Evolutionary conservation across 2,797 vertebrate genomes (phyloP).

Genomic region (Liasis olivaceus): DNA sequence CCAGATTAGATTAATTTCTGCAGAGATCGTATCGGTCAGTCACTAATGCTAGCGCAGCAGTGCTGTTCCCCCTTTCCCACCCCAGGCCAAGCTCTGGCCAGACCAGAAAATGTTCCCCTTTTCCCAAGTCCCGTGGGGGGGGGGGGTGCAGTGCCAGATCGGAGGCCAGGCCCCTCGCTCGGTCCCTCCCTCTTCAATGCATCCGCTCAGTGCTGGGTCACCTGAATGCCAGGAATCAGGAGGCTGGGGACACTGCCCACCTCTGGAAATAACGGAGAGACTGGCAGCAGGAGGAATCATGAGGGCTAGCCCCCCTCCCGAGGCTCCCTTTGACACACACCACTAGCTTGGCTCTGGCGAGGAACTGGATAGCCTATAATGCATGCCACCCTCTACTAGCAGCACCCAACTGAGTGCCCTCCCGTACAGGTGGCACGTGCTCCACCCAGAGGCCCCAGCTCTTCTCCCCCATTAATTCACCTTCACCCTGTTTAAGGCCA

Average conservation of each 20-base stretch:
- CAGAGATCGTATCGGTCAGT: too few species aligned
- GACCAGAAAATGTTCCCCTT: background rate
- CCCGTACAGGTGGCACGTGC: background rate
- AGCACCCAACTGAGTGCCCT: background rate
- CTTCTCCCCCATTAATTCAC: background rate
- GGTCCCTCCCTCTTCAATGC: background rate
- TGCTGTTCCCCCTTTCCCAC: background rate
- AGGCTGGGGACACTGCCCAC: background rate
- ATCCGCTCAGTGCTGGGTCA: background rate
- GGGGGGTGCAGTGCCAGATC: background rate
- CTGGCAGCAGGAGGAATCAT: background rate
- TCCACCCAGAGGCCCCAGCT: too few species aligned
- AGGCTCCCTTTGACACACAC: too few species aligned
- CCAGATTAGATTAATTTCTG: too few species aligned
- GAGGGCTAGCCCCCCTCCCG: background rate
- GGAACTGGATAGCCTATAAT: background rate
- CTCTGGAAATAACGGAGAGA: background rate
- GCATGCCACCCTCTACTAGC: background rate
- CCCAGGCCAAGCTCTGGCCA: background rate
- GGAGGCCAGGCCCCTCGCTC: background rate
- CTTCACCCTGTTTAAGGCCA: background rate
- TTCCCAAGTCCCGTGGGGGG: background rate
- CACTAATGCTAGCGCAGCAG: background rate
- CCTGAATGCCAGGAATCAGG: background rate
- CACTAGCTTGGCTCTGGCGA: too few species aligned